Evolutionary conservation across 2,797 vertebrate species (phyloP), one percentile per base, ranked within the genome.

Genomic region (Champsocephalus esox): DNA sequence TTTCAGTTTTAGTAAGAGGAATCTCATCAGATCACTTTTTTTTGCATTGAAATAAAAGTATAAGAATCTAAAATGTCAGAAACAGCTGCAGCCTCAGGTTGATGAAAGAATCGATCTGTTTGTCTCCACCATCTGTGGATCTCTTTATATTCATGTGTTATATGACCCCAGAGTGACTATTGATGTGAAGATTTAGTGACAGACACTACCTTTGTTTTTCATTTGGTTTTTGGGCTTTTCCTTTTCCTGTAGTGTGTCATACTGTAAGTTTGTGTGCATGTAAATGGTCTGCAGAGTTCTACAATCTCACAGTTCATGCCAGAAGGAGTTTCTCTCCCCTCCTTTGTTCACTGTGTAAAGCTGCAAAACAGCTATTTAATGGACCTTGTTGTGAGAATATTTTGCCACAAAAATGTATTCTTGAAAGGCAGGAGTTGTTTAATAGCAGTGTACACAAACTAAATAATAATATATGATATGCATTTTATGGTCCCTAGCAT

Each of bases 61-160:
- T 5, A 50, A 13, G 8, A 79, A 63, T 67, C 4, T 19, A 9
- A 70, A 14, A 44, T 51, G 13, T 56, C 7, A 58, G 10, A 34
- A 21, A 16, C 50, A 16, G 8, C 7, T 73, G 12, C 78, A 28
- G 28, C 28, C 28, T 28, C 28, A 28, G 28, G 28, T 28, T 38
- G 49, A 41, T 55, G 54, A 73, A 70, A 46, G 45, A 59, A 85
- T 83, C 54, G 10, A 86, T 80, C 73, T 81, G 68, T 28, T 7
- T 1, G 44, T 73, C 46, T 67, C 38, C 48, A 51, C 69, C 76
- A 75, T 80, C 78, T 57, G 61, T 57, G 38, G 58, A 62, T 58
- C 9, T 34, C 45, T 24, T 49, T 54, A 61, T 24, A 63, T 63
- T 65, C 60, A 68, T 34, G 21, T 60, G 45, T 32, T 76, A 55